Evolutionary conservation across 1,140 invertebrate genomes (phyloP).

Genomic region (Harlomillsia oculata): DNA sequence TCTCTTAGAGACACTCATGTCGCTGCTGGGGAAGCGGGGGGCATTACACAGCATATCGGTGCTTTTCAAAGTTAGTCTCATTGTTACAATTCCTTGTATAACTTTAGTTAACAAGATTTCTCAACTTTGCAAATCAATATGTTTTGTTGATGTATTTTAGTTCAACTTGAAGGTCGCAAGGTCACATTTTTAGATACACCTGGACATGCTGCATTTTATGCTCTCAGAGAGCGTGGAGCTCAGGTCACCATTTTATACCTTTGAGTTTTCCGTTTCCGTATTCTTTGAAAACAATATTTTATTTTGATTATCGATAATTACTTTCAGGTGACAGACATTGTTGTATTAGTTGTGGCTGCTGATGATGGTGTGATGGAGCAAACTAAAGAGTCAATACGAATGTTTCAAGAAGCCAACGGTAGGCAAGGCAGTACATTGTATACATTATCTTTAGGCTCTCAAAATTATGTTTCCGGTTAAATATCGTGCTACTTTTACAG

Average conservation of each 20-base stretch:
- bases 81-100: background rate
- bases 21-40: slow-evolving; percentile 90
- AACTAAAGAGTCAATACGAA: slow-evolving; percentile 69
- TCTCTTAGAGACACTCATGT: slow-evolving; percentile 73
- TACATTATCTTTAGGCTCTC: slow-evolving; percentile 1
- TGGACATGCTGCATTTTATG: slow-evolving; percentile 91
- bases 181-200: slow-evolving; percentile 97
- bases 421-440: too few relatives aligned
- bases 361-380: slow-evolving; percentile 99
- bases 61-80: slow-evolving; percentile 62
- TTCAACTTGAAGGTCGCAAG: slow-evolving; percentile 38
- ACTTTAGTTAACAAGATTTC: background rate
- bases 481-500: slow-evolving; percentile 43
- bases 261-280: background rate
- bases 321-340: slow-evolving; percentile 69
- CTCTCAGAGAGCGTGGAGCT: slow-evolving; percentile 86
- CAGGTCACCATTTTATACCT: slow-evolving; percentile 42
- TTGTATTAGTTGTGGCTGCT: slow-evolving; percentile 93
- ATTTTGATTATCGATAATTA: background rate
- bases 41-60: slow-evolving; percentile 99
- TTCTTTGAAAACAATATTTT: background rate
- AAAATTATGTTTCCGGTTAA: background rate
- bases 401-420: slow-evolving; percentile 64
- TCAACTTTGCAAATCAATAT: background rate
- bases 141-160: slow-evolving; percentile 32